Base-by-base conservation (phyloP, 2,797 vertebrate species). In the Linurgus olivaceus region DNA sequence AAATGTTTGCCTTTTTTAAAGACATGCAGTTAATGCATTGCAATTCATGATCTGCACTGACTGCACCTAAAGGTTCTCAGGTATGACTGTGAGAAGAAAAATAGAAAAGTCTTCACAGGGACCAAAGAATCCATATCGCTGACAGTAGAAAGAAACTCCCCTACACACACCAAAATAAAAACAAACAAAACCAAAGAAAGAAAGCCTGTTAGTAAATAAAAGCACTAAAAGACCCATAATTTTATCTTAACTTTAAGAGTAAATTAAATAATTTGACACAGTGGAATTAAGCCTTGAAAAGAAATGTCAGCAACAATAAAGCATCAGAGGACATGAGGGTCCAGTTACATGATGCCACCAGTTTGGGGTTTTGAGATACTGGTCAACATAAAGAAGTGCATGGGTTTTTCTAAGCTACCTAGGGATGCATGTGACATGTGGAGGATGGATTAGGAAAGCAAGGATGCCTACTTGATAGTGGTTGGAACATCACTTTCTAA, bases 321-420 rank as follows among this genome's bases (percentile, higher is more conserved):
- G 2, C 14, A 35, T 13, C 17, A 33, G 17, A 87, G 33, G 28
- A 47, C 23, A 38, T 10, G 10, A 44, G 6, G 17, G 3, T 10
- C 9, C 13, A n/a, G 19, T 35, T 58, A 47, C 33, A 17, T 17
- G 6, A 26, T 11, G 13, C 23, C 35, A 6, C 12, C 0, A 0
- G 3, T 79, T 42, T 62, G 21, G 6, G 7, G 1, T 10, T 47
- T 63, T 54, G 24, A 63, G 31, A 12, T 78, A 54, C 10, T 48
- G 48, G 10, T 50, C 28, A 79, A 29, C 5, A 65, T 3, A 66
- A 62, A 50, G 6, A 44, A 20, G 4, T 18, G 5, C 4, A 35
- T 19, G 17, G 4, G 2, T 80, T 93, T 80, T 93, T 86, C 28
- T 47, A 2, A 24, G 8, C 5, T 70, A 50, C 37, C 11, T 68